Percentiles rank a stretch among this genome's conserved stretches.
Evolutionary conservation across 2,113 vertebrate species (phyloP).

Genomic region (Eclectus roratus): DNA sequence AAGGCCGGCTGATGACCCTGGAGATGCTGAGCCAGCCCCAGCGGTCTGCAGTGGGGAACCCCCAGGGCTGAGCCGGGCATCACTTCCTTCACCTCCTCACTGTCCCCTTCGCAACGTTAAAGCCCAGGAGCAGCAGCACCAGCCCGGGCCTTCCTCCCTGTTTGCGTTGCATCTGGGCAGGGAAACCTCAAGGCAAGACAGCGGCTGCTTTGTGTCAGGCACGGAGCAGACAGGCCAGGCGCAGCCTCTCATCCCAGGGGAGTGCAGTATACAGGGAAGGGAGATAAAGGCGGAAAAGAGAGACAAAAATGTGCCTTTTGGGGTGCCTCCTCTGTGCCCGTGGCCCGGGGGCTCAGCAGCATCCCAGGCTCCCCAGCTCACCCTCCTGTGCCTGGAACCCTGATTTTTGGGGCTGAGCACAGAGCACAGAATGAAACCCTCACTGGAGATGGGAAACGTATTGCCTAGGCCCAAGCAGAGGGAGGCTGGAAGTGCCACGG

Average conservation of each 20-base stretch:
- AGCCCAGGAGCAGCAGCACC: not conserved
- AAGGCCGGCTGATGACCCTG: not conserved
- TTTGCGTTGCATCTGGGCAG: accelerated
- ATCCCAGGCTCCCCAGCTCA: accelerated
- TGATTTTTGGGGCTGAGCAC: accelerated
- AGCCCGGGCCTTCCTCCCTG: not conserved
- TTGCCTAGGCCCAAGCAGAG: too few species aligned
- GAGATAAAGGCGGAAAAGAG: not conserved
- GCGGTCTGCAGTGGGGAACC: not conserved
- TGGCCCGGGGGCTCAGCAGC: not conserved
- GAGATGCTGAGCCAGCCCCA: not conserved
- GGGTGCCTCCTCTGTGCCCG: not conserved
- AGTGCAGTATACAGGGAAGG: accelerated
- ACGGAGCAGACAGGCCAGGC: not conserved
- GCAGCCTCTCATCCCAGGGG: not conserved
- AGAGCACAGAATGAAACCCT: not conserved
- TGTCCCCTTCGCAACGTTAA: not conserved
- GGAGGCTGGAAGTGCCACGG: not conserved
- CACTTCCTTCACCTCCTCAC: accelerated
- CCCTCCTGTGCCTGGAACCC: not conserved
- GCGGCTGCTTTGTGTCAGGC: not conserved
- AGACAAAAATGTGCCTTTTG: not conserved
- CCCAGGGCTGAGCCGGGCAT: not conserved
- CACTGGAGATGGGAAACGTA: accelerated
- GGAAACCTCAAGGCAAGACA: not conserved